Evolutionary conservation across 2,113 vertebrate genomes (phyloP), one percentile per base, ranked within the genome.

Genomic region (Caracal caracal): DNA sequence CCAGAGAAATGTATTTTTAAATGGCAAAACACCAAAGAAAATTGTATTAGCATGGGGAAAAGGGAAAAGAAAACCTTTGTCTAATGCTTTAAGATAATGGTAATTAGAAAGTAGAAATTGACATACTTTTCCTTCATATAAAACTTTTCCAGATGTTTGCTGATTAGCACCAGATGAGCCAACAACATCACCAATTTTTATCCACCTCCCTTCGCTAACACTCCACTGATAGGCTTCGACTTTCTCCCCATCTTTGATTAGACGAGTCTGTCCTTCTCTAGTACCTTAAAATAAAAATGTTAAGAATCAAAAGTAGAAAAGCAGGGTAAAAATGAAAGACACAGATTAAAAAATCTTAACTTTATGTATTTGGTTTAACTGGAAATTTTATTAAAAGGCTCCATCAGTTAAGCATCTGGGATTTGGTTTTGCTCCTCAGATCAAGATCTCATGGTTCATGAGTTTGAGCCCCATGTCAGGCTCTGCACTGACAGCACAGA

Each of bases 101-200:
- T 86, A 84, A 94, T 89, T 65, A 96, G 7, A 97, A 95, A 95
- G 47, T 26, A 93, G n/a, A 95, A 93, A 7, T 70, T 35, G 51
- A 93, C 85, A 95, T 99, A 99, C 99, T 99, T 99, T 99, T 97
- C 99, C 99, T 98, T 99, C 99, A 96, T 99, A 99, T 97, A 99
- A 98, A 93, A 99, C 99, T 93, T 98, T 99, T 98, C 99, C 99
- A 97, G 99, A 99, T 8, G 99, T 99, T 98, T 99, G 99, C 82
- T 99, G 99, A 86, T 99, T 99, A 86, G 98, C 99, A 98, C 99
- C 99, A 82, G 99, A 99, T 90, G 99, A 99, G 49, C 99, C 99
- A n/a, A 99, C 99, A 70, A 99, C 99, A 93, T 99, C 99, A 0
- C 99, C 99, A 13, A 99, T 99, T 98, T 99, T 99, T 96, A 99